Base-by-base conservation (phyloP, 1,140 invertebrate species). In the Thaumetopoea pityocampa region DNA sequence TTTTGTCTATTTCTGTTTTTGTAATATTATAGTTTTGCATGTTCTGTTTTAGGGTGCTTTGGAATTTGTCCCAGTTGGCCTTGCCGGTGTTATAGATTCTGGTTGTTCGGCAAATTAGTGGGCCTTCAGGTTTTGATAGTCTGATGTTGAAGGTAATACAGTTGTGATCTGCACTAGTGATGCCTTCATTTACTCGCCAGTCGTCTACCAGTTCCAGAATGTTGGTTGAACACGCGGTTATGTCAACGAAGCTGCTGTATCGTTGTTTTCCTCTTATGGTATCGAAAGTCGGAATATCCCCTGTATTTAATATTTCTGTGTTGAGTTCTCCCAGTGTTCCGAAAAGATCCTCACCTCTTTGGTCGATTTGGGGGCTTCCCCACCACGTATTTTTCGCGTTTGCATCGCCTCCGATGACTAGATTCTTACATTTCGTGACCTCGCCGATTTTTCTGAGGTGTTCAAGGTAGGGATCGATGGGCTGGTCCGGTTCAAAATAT, bases 361-460 rank as follows among this genome's bases (percentile, higher is more conserved):
- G 4, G 18, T 62, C 50, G 4, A 1, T 24, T 7, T 2, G 22
- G 7, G 1, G 3, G 15, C 52, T 34, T 0, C 53, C 50, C 58
- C 59, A 54, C 54, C 54, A 58, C 2, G 11, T 17, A 11, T 34
- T 58, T 15, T 30, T 35, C 0, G 59, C 54, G 15, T 63, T 63
- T 0, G 16, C 14, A 15, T 59, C 55, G 1, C 55, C 55, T 4
- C 60, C 48, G 1, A 51, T 18, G 1, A 50, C 7, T 5, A 47
- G 0, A 4, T 7, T 27, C 22, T n/a, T 32, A 3, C 12, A 11
- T 7, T 20, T 27, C 3, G 15, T 8, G 8, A 29, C 3, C 1
- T 1, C 4, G n/a, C 14, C 2, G 1, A 42, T 36, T n/a, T 11
- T 29, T 6, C 19, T 20, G 1, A 54, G n/a, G 1, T 49, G 28